Conservation (phyloP, 2,797 vertebrate genomes). For the Sebastes diaconus region DNA sequence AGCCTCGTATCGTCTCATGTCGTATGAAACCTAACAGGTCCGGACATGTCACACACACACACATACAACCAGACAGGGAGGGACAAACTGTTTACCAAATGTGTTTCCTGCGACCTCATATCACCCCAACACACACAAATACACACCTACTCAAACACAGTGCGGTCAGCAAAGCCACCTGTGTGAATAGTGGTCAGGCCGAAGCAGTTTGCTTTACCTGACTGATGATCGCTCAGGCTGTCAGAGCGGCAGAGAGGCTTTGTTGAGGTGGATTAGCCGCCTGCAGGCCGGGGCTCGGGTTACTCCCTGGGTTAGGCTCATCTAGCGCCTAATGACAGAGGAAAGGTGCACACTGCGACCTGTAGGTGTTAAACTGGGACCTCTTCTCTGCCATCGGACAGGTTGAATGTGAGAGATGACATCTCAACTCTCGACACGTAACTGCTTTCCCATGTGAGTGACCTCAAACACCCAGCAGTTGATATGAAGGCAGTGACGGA, state of each 20-base stretch:
- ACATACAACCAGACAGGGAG: background rate
- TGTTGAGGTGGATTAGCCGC: conserved; percentile 67
- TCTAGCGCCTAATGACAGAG: conserved; percentile 52
- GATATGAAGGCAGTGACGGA: background rate
- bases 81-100: conserved; percentile 41
- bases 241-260: conserved; percentile 54
- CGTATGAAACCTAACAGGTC: conserved; percentile 17
- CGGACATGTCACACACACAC: conserved; percentile 18
- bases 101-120: conserved; percentile 28
- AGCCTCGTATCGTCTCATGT: conserved; percentile 5
- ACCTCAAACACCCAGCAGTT: background rate
- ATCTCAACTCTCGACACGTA: conserved; percentile 22
- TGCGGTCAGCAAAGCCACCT: conserved; percentile 48
- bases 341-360: conserved; percentile 56
- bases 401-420: conserved; percentile 41
- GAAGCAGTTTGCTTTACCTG: conserved; percentile 64
- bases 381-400: conserved; percentile 39
- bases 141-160: conserved; percentile 48
- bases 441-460: background rate
- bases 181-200: conserved; percentile 49
- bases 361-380: conserved; percentile 67
- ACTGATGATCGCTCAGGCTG: conserved; percentile 60
- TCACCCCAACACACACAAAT: conserved; percentile 7
- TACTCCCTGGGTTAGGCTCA: conserved; percentile 46
- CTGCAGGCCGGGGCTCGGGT: conserved; percentile 46